A percentile compares a stretch with the other conserved stretches of the same genome.
Conservation (phyloP, 2,888 invertebrate genomes). For the Margaritifera margaritifera region DNA sequence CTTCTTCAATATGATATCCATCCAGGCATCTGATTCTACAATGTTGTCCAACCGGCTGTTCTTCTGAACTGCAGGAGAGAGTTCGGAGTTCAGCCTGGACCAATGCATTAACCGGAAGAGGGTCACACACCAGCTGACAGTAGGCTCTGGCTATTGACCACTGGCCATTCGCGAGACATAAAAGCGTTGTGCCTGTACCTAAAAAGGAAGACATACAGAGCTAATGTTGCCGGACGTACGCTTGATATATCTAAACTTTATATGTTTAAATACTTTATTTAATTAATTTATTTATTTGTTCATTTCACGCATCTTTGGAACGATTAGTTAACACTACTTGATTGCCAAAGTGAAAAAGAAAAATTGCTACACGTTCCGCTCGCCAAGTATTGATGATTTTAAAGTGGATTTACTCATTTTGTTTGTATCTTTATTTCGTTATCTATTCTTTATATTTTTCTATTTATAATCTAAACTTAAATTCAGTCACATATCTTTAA, state of each 20-base stretch:
- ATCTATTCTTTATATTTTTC: no score
- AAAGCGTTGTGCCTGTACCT: constrained; percentile 52
- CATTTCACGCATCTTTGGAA: no score
- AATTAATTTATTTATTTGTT: constrained; percentile 2
- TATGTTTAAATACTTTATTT: neutral
- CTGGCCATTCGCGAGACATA: constrained; percentile 54
- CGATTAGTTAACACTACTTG: no score
- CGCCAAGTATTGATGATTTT: no score
- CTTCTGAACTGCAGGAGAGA: constrained; percentile 36
- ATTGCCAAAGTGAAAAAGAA: no score
- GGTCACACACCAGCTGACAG: constrained; percentile 52
- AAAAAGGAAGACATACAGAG: constrained; percentile 2
- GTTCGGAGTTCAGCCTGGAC: constrained; percentile 46
- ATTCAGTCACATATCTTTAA: no score
- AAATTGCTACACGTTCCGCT: no score
- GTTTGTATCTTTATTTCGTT: no score
- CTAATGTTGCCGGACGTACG: neutral
- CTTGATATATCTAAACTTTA: neutral
- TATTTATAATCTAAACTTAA: no score
- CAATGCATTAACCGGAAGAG: constrained; percentile 29
- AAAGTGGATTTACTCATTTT: no score
- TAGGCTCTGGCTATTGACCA: constrained; percentile 56
- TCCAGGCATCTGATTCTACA: constrained; percentile 59
- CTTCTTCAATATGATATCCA: constrained; percentile 52
- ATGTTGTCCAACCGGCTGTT: constrained; percentile 47